Base-by-base conservation (phyloP, 2,888 invertebrate species). In the Entomobrya proxima region DNA sequence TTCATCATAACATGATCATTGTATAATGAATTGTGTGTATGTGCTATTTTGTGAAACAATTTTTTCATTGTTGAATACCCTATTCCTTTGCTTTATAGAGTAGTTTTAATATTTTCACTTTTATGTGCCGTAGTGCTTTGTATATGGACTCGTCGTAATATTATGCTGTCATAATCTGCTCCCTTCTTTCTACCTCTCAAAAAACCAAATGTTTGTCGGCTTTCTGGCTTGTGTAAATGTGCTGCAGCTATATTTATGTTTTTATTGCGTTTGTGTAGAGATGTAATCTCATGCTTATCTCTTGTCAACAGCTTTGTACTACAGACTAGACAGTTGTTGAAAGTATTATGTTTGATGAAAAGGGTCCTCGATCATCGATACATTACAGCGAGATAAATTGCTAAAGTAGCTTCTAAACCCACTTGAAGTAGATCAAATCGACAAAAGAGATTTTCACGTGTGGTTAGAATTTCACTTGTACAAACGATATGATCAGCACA, bases 251-350 rank as follows among this genome's bases (percentile, higher is more conserved):
- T 61, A 35, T 77, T 55, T 40, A 37, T 76, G 52, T 32, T 74
- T 30, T 82, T 21, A 32, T 27, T 21, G 24, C 30, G 15, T 77
- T 21, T 77, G 58, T 32, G 15, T 69, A 55, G 52, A 75, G 72
- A 79, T 86, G 81, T 81, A 81, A 80, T 86, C 81, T 81, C 37
- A 13, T 75, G 85, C 86, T 86, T 86, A 86, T 86, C 86, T 86
- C 86, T 81, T 86, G 86, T 86, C 86, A 81, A 86, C 86, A 86
- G 86, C 86, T 86, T 86, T 86, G 81, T 86, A 86, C 75, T 50
- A 77, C 78, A 78, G 67, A n/a, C n/a, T n/a, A n/a, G n/a, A 72
- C 30, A 69, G 55, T 76, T 76, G 76, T 76, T 58, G 58, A 76
- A 30, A 40, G 15, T 58, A 58, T 76, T 76, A 40, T 52, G 9